Evolutionary conservation across 1,140 invertebrate genomes (phyloP), one percentile per base, ranked within the genome.

Genomic region (Drosophila arizonae): DNA sequence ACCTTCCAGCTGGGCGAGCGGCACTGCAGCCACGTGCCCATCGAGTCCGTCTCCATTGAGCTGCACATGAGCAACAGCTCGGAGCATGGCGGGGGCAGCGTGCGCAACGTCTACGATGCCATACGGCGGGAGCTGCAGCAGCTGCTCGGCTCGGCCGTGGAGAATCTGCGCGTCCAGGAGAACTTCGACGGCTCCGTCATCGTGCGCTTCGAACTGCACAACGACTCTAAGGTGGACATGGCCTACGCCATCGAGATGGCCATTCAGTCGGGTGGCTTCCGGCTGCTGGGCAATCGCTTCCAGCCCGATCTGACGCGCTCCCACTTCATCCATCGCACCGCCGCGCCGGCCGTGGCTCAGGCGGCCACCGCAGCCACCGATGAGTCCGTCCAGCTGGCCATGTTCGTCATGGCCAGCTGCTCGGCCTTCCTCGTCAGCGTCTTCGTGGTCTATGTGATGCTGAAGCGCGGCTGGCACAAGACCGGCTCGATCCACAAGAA

Each of bases 1-100:
- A 93, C 94, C 36, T 95, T 97, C 91, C 91, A 93, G 61, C 94
- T 93, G 87, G 95, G 89, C 0, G 73, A 80, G 15, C 41, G 66
- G 0, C 75, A 76, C 4, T 92, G 91, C 63, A 58, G 45, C 0
- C 70, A 58, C n/a, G 90, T 90, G 9, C 75, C 90, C 54, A 87
- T 92, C 43, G 84, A 90, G n/a, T 70, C 90, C 2, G 91, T 92
- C 6, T 60, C 81, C 55, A 81, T 92, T 11, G 91, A 92, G 68
- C 74, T 92, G 33, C 86, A 92, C 24, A 77, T 92, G 76, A 76
- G 57, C 17, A 91, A 92, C 60, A 73, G 72, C 17, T 39, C 36
- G 36, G 36, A 73, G 76, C 11, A 67, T 2, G 62, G 65, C 30
- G 0, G 21, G 2, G 36, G 67, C 36, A 77, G 77, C 26, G 72